A percentile compares a stretch with the other conserved stretches of the same genome.
Evolutionary conservation across 2,113 vertebrate genomes (phyloP).

Genomic region (Microtus ochrogaster): DNA sequence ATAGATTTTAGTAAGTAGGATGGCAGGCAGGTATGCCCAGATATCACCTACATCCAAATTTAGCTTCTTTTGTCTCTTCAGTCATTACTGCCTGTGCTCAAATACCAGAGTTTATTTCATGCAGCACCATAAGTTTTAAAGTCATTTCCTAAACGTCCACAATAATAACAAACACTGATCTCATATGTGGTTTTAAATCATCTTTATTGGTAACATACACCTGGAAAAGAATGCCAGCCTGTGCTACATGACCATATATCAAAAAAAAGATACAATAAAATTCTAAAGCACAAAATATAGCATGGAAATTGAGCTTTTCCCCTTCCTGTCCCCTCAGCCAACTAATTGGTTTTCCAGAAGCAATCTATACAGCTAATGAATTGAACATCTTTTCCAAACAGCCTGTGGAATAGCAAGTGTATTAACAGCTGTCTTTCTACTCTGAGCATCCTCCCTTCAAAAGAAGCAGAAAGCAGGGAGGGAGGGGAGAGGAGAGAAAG

Average conservation of each 20-base stretch:
- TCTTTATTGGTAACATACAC: slow-evolving; percentile 43
- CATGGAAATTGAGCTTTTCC: slow-evolving; percentile 27
- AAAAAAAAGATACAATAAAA: background rate
- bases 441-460: background rate
- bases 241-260: background rate
- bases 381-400: slow-evolving; percentile 4
- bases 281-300: slow-evolving; percentile 15
- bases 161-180: slow-evolving; percentile 19
- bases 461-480: slow-evolving; percentile 27
- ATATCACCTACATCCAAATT: background rate
- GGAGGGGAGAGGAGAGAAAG: background rate
- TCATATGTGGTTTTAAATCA: slow-evolving; percentile 38
- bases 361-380: slow-evolving; percentile 5
- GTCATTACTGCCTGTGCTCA: background rate
- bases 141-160: slow-evolving; percentile 13
- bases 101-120: background rate
- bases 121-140: background rate
- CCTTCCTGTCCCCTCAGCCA: background rate
- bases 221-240: background rate
- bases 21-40: slow-evolving; percentile 13
- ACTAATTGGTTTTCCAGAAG: slow-evolving; percentile 31
- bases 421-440: slow-evolving; percentile 33
- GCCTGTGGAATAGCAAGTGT: background rate
- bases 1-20: slow-evolving; percentile 29
- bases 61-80: background rate